phyloP scores from a whole-genome alignment of 1,140 invertebrate species.

The Drosophila teissieri region DNA sequence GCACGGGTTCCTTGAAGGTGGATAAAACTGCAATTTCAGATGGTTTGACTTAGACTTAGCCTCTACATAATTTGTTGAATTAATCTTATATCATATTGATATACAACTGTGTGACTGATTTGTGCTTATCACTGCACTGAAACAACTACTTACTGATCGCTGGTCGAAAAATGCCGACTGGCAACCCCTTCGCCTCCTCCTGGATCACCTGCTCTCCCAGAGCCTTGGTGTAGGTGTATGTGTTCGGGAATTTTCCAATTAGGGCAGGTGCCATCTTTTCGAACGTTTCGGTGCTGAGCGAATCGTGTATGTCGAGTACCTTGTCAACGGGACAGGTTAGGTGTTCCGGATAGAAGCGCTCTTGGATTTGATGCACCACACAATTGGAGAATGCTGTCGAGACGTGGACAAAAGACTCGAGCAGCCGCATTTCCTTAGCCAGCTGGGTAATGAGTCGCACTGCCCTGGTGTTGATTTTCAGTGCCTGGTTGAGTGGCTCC shows the following conservation, averaged over 20 bases:
- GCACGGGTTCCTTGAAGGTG: constrained; percentile 89
- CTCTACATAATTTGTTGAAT: too few relatives aligned
- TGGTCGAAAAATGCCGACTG: constrained; percentile 89
- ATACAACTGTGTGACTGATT: too few relatives aligned
- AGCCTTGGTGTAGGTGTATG: constrained; percentile 93
- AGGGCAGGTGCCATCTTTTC: constrained; percentile 88
- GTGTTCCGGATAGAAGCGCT: constrained; percentile 90
- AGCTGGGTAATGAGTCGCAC: constrained; percentile 86
- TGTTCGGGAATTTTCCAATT: constrained; percentile 90
- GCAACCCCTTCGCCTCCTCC: constrained; percentile 88
- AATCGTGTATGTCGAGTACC: constrained; percentile 85
- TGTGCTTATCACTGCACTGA: too few relatives aligned
- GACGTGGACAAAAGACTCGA: constrained; percentile 89
- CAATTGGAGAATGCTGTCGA: constrained; percentile 91
- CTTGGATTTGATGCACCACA: constrained; percentile 86
- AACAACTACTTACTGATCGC: constrained; percentile 86
- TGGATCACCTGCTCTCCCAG: constrained; percentile 90
- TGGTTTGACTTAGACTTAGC: constrained; percentile 87
- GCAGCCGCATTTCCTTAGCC: constrained; percentile 87
- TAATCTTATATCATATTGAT: too few relatives aligned
- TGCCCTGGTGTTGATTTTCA: constrained; percentile 87
- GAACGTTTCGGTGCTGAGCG: constrained; percentile 86
- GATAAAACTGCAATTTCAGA: constrained; percentile 90
- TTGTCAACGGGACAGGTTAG: constrained; percentile 87
- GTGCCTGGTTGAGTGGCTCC: constrained; percentile 89